phyloP scores from a whole-genome alignment of 2,113 vertebrate species.

The Gila orcuttii region DNA sequence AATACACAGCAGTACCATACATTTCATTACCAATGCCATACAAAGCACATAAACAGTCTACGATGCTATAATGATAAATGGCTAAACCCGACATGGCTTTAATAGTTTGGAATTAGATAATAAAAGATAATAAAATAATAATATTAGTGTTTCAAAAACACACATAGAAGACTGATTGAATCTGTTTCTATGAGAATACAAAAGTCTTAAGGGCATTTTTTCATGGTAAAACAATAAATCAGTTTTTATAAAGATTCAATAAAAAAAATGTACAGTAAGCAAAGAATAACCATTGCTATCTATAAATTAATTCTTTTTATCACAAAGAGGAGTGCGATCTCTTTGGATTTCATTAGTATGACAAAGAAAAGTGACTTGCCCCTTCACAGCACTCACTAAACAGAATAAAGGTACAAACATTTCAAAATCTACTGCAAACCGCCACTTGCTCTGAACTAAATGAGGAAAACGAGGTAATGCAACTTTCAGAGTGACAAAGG shows the following conservation, averaged over 20 bases:
- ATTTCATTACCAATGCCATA: conserved; percentile 6
- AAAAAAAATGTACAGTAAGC: not conserved
- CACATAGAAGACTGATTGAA: not conserved
- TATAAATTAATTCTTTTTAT: not conserved
- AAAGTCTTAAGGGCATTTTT: not conserved
- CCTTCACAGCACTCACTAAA: conserved; percentile 15
- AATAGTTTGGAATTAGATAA: conserved; percentile 19
- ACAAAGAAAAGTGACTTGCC: conserved; percentile 14
- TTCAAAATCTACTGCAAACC: not conserved
- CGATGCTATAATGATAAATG: conserved; percentile 34
- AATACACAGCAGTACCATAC: conserved; percentile 21
- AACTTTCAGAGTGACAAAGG: conserved; percentile 52
- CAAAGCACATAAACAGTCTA: conserved; percentile 15
- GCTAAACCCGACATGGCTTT: conserved; percentile 40
- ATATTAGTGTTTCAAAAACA: not conserved
- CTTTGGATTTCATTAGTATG: not conserved
- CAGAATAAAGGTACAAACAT: conserved; percentile 8
- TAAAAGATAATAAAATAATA: not conserved
- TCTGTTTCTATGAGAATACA: not conserved
- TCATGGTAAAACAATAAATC: conserved; percentile 18
- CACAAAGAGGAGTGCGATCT: conserved; percentile 27
- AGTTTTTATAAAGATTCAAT: not conserved
- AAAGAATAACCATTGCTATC: not conserved
- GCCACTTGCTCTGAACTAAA: not conserved
- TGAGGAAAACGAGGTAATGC: conserved; percentile 34